Base-by-base conservation (phyloP, 2,113 vertebrate genomes). In the Enhydra lutris region DNA sequence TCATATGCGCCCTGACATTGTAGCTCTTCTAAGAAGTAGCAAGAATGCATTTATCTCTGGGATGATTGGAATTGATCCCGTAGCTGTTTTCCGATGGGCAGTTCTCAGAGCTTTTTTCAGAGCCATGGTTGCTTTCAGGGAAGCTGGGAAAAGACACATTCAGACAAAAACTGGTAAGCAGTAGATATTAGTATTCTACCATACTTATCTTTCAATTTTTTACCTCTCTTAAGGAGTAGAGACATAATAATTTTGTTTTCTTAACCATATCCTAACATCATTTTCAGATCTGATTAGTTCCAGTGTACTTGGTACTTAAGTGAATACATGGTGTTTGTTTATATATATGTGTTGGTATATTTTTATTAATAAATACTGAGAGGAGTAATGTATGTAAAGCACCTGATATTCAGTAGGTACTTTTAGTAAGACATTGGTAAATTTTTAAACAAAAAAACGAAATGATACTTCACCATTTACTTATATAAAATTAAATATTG, bases 1-100 rank as follows among this genome's bases (percentile, higher is more conserved):
- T 95, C 99, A 99, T 97, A 99, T 99, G 99, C 99, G 99, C 0
- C 99, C 99, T 0, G 99, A 99, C 98, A 99, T 99, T 29, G 99
- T 99, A 0, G 99, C 99, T 45, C 98, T 99, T 15, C 98, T 99
- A 69, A 99, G 99, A 97, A 99, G 99, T 99, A 99, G 99, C 98
- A 99, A 98, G 80, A 99, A 99, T 7, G 99, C 99, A 83, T 99
- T 99, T 88, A 99, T 99, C 98, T 99, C 99, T 0, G 98, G 99
- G 2, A 99, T 99, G 99, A 99, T 99, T 2, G 99, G 99, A 26
- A 99, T 99, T 5, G 99, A 99, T 97, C 99, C 99, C 0, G 99
- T 99, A 29, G 99, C 99, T 36, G 99, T 99, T 0, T 99, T 99
- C 98, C 99, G 99, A 98, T 99, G 99, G 99, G 99, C 99, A 0